Base-by-base conservation (phyloP, 2,797 vertebrate species). In the Phaenicophaeus curvirostris region DNA sequence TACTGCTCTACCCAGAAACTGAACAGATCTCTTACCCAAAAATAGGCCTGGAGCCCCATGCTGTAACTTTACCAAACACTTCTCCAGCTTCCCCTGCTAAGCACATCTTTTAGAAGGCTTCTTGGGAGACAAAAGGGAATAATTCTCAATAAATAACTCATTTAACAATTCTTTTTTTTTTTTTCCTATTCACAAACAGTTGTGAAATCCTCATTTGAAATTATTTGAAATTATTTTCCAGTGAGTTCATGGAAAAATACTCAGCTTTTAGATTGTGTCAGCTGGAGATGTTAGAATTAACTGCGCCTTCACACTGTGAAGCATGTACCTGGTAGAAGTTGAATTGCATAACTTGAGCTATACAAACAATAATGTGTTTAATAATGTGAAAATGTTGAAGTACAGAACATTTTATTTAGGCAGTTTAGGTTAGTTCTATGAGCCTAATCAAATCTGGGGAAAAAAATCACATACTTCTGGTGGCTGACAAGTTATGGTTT, bases 181-280 rank as follows among this genome's bases (percentile, higher is more conserved):
- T 58, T 66, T 39, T 8, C 16, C 46, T 86, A 11, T 71, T 95
- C 44, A 67, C 12, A 76, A 75, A 78, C 7, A 71, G 50, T 75
- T 78, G 31, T 78, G 69, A 90, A 93, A 91, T 90, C 92, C 48
- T 88, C 35, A 17, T 21, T 3, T 84, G 55, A 65, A n/a, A 42
- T 89, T 91, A 76, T 84, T 94, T 73, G 33, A 81, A 92, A 78
- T 82, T 42, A 67, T 89, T 93, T 96, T 92, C 80, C 28, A 86
- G 37, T 53, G 55, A 81, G 33, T 81, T 95, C 58, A 94, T 86
- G 69, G 85, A 92, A 93, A 92, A 92, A 78, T 69, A 50, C 39
- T 53, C 46, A 88, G 21, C 33, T 78, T 94, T 88, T 30, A 69
- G 44, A 82, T 50, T 4, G 0, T 42, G 27, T 39, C 35, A 46